phyloP scores from a whole-genome alignment of 2,113 vertebrate species.

The Ciconia stormi region DNA sequence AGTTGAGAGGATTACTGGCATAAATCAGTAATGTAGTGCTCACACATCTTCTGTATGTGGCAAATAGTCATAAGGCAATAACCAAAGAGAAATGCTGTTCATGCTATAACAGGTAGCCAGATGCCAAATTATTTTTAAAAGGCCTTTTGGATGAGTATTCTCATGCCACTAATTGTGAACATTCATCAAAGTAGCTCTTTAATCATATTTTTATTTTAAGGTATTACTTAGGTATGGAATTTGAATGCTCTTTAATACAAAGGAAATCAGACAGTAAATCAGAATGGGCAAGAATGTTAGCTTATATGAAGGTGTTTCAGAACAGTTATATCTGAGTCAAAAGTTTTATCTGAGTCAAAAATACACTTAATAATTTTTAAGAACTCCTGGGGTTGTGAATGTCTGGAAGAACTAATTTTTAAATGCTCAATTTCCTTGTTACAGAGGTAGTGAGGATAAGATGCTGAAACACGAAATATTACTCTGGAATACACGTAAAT shows the following conservation, averaged over 20 bases:
- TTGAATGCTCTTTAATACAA: background rate
- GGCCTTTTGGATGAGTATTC: background rate
- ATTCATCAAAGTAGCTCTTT: background rate
- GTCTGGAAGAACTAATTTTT: background rate
- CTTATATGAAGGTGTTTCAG: background rate
- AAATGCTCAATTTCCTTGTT: background rate
- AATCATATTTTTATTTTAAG: background rate
- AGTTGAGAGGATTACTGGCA: background rate
- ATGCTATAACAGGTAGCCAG: background rate
- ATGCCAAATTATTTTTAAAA: background rate
- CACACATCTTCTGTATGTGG: fast-evolving
- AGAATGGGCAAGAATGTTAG: background rate
- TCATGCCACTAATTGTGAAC: background rate
- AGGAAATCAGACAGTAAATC: background rate
- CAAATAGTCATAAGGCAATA: background rate
- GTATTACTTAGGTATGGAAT: background rate
- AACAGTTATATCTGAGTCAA: background rate
- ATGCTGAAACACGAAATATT: background rate
- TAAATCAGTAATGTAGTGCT: background rate
- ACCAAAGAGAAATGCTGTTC: background rate
- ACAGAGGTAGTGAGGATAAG: background rate
- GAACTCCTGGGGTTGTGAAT: background rate
- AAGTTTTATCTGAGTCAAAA: background rate
- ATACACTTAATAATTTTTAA: background rate
- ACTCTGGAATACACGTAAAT: background rate